Evolutionary conservation across 2,113 vertebrate species (phyloP), one percentile per base, ranked within the genome.

Genomic region (Macaca nemestrina): DNA sequence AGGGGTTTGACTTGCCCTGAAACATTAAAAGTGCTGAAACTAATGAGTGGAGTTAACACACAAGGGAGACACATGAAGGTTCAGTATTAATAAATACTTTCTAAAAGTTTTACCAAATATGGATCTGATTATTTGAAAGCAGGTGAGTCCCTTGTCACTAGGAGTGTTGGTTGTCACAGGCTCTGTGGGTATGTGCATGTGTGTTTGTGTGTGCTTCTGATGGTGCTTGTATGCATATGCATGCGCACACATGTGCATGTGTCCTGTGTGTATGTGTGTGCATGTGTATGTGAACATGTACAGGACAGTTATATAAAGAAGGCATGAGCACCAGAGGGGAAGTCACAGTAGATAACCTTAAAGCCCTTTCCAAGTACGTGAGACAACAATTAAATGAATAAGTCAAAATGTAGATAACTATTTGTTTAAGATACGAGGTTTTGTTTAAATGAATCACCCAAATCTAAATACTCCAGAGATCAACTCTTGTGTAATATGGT

Each of bases 201-300:
- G 16, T 27, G 1, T 43, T 23, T n/a, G 17, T 67, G 45, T 30
- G 1, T 67, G n/a, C 48, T 3, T 18, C 1, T 45, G 27, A 45
- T 17, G 72, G 18, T 40, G 11, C 68, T 40, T n/a, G 25, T 48
- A 32, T 38, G 16, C 8, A 5, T 70, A 59, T 22, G 27, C 6
- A 25, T 48, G 20, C 3, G 4, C 10, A 30, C 30, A 30, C 30
- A 9, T 50, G 10, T 25, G 61, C 3, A 84, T 30, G 6, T 18
- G 67, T 14, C 13, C 9, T 70, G 25, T 38, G 17, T 52, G n/a
- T 5, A 23, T 48, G 30, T 16, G 30, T 14, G 0, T 0, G 2
- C 23, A 40, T 32, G 25, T 70, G 52, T 30, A 40, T 50, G 5
- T 35, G 8, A 10, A 50, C 17, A 25, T 45, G 83, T 52, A 45